A percentile compares a stretch with the other conserved stretches of the same genome.
These are phyloP conservation scores for Euura saliciscinereae DNA, from an alignment of 1,140 invertebrate species.

Conservation along the genomic window DNA sequence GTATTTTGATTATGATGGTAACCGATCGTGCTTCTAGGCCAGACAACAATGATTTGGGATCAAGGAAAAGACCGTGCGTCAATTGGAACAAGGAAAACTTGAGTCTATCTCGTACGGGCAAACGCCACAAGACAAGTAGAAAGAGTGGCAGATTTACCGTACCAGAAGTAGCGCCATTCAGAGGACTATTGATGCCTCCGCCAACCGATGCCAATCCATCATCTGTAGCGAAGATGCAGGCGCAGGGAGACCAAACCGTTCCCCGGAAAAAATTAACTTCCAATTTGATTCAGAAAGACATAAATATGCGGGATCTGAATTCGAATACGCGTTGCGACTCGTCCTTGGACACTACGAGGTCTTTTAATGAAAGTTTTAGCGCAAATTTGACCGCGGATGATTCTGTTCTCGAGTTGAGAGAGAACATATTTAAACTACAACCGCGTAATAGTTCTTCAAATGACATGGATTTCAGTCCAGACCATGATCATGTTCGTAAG, in stretches of 20 bases:
- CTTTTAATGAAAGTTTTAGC: background rate
- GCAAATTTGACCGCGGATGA: background rate
- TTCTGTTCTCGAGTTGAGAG: background rate
- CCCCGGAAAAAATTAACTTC: background rate
- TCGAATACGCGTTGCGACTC: background rate
- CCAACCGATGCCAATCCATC: background rate
- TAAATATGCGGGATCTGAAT: background rate
- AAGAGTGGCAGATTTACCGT: background rate
- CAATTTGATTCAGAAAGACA: background rate
- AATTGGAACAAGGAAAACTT: background rate
- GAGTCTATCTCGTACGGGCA: background rate
- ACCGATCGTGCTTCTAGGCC: background rate
- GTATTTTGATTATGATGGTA: background rate
- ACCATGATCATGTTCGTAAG: background rate
- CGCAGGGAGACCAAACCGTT: background rate
- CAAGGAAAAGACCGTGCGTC: background rate
- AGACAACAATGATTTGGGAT: background rate
- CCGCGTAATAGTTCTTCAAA: too few species aligned
- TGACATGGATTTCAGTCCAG: too few species aligned
- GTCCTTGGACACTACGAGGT: background rate
- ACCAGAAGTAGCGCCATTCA: background rate
- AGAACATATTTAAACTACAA: too few species aligned
- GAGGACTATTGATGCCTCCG: background rate
- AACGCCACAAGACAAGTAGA: background rate
- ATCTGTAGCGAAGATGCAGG: background rate